Conservation (phyloP, 2,113 vertebrate species). For the Serinus canaria region DNA sequence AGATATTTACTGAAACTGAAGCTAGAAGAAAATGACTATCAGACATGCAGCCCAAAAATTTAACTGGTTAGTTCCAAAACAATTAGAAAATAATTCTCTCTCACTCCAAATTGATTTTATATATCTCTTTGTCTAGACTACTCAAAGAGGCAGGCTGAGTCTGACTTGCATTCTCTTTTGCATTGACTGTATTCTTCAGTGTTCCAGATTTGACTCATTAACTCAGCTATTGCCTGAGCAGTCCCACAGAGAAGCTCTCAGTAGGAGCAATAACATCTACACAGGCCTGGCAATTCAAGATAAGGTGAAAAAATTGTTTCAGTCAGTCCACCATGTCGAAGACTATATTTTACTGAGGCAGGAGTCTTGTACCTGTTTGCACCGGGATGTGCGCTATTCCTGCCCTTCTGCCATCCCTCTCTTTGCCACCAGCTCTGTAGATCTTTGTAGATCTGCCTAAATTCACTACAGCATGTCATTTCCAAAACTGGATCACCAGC, state of each 20-base stretch:
- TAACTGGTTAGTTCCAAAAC: background rate
- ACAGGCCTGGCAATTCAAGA: background rate
- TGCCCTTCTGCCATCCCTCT: background rate
- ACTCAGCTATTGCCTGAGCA: background rate
- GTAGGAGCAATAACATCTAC: background rate
- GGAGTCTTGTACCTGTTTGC: background rate
- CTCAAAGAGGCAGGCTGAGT: background rate
- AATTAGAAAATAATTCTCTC: background rate
- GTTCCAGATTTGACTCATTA: background rate
- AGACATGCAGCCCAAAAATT: background rate
- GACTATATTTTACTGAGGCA: background rate
- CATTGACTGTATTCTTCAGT: background rate
- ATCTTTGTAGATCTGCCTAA: background rate
- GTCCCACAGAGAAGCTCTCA: background rate
- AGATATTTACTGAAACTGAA: background rate
- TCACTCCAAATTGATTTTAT: background rate
- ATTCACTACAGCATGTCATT: background rate
- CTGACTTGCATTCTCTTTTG: background rate
- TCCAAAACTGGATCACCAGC: background rate
- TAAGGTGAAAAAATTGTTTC: background rate
- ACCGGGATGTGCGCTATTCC: background rate
- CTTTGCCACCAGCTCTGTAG: background rate
- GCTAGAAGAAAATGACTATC: background rate
- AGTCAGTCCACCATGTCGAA: fast-evolving
- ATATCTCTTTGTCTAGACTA: background rate